Evolutionary conservation across 2,797 vertebrate genomes (phyloP), one percentile per base, ranked within the genome.

Genomic region (Halcyon leucocephala): DNA sequence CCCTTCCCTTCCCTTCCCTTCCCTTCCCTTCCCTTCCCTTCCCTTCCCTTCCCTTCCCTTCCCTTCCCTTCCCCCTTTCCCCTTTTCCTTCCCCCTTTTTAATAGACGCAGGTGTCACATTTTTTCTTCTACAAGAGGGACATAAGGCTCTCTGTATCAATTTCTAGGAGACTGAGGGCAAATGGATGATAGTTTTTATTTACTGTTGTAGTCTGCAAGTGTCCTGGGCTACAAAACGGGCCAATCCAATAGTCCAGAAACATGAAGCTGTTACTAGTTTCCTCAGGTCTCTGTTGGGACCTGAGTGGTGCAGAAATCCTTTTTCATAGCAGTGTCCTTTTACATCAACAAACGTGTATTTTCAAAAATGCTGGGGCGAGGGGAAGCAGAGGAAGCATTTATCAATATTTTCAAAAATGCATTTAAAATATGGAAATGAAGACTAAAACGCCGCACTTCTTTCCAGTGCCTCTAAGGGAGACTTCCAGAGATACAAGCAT

Each of bases 121-220:
- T 83, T 54, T 31, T 94, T 41, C 44, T 77, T 58, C 62, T 42
- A 33, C 20, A 64, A 58, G 21, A 37, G 25, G 37, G 61, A 18
- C 46, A 28, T 44, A 85, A 74, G 19, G 10, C 62, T 92, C 71
- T 41, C 81, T 19, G 4, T 92, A 57, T 79, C 94, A 67, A 83
- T 72, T 76, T 94, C 74, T 81, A 44, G 21, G 73, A 94, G 33
- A 77, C 70, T 52, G 77, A 93, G 62, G 82, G 49, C 52, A 96
- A 97, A 95, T 61, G 76, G 62, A 93, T 84, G 82, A 11, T 55
- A 81, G 55, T 64, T 97, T 96, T 86, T 97, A 33, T 91, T 94
- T 90, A 95, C 71, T 84, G 31, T 76, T 49, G 3, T 52, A 57
- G 66, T 62, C 65, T 70, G 83, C 8, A 48, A 84, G 9, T 77